A percentile compares a stretch with the other conserved stretches of the same genome.
Conservation (phyloP, 2,888 invertebrate genomes). For the Eupithecia subumbrata region DNA sequence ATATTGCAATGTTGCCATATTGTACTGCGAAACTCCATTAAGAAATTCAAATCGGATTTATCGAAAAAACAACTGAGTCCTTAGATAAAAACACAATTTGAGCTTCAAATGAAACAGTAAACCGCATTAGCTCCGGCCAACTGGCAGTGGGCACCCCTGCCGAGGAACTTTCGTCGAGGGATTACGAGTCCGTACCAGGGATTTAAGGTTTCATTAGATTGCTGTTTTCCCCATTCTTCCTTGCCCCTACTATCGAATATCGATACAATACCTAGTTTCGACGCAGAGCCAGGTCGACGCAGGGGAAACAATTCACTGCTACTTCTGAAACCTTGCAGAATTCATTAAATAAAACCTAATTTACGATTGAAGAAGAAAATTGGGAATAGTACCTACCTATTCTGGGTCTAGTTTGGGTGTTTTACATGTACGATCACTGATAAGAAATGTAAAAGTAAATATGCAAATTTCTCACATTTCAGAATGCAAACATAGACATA, state of each 20-base stretch:
- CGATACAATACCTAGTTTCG: too few species aligned
- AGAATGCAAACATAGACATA: neutral
- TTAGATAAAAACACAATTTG: constrained; percentile 79
- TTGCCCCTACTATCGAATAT: constrained; percentile 34
- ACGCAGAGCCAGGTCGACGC: too few species aligned
- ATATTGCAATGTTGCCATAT: constrained; percentile 31
- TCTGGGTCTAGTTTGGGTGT: too few species aligned
- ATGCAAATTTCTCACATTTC: neutral
- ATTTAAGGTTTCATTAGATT: constrained; percentile 84
- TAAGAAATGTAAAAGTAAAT: too few species aligned
- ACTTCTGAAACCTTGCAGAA: neutral
- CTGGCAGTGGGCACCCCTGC: constrained; percentile 70
- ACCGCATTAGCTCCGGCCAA: constrained; percentile 81
- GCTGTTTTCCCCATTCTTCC: constrained; percentile 53
- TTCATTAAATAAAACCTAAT: neutral
- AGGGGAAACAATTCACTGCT: too few species aligned
- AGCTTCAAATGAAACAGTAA: constrained; percentile 78
- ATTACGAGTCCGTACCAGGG: constrained; percentile 82
- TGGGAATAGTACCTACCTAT: neutral
- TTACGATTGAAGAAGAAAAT: neutral
- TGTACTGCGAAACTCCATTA: constrained; percentile 31
- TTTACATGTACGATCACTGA: neutral
- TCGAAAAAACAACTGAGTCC: constrained; percentile 67
- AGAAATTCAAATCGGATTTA: constrained; percentile 60
- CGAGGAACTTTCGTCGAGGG: constrained; percentile 73